Base-by-base conservation (phyloP, 2,113 vertebrate genomes). In the Tiliqua scincoides region DNA sequence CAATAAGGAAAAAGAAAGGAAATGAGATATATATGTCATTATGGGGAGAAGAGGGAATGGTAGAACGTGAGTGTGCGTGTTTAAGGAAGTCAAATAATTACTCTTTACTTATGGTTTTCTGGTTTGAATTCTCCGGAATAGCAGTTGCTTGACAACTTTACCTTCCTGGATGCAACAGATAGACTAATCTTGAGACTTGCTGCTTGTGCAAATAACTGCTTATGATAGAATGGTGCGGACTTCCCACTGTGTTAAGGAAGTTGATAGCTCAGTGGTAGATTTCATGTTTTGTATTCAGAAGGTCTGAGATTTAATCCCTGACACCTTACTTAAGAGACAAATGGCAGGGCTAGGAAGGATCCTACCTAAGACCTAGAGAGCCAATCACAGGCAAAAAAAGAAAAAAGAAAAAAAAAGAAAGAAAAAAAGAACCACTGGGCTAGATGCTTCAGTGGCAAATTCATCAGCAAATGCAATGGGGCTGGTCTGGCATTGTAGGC, bases 1-100 rank as follows among this genome's bases (percentile, higher is more conserved):
- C 84, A 80, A n/a, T 72, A 87, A 54, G 62, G n/a, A 85, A 52
- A 20, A 35, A 57, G 25, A 73, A 72, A 83, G 61, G 17, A 83
- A 73, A 74, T n/a, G 21, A 25, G 18, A 61, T 43, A 62, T 73
- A 35, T 27, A 17, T 54, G 9, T 40, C 35, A 30, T 37, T 57
- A 11, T 83, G 32, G 35, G 25, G 12, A 30, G 12, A 35, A n/a
- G 32, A 71, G 68, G 14, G n/a, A 48, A 48, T 10, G 27, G 40
- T 54, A 5, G n/a, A 11, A 35, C 6, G 21, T 74, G 8, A 23
- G 32, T 9, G 30, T 3, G 12, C 9, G 3, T 35, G n/a, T 18
- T 57, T 59, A 57, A 59, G 67, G n/a, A 82, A 82, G 37, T 57
- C 30, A 25, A 10, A 37, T 18, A 17, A 17, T 35, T 32, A 6